Conservation (phyloP, 2,113 vertebrate genomes). For the Paradoxurus hermaphroditus region DNA sequence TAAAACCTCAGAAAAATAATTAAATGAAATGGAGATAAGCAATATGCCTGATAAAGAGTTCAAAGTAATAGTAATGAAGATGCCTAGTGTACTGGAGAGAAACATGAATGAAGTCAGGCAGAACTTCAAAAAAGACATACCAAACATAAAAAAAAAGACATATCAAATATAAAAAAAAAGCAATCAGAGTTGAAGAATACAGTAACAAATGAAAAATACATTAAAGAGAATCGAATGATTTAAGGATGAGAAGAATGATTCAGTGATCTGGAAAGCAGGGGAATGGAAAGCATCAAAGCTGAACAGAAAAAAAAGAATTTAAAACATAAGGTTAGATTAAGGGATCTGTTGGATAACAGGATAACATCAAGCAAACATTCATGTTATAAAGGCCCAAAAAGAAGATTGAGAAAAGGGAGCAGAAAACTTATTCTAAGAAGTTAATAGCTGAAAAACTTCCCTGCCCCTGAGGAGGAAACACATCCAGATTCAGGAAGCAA, state of each 20-base stretch:
- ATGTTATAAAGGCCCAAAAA: background rate
- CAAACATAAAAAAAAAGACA: background rate
- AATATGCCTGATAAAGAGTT: background rate
- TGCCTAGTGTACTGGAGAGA: background rate
- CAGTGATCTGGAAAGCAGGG: background rate
- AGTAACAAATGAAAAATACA: background rate
- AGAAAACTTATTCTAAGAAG: background rate
- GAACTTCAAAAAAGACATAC: background rate
- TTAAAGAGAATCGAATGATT: background rate
- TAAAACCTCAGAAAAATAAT: background rate
- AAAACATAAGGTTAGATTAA: background rate
- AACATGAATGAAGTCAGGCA: background rate
- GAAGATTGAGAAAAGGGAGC: background rate
- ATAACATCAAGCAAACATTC: background rate
- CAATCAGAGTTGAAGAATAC: background rate
- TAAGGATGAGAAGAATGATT: background rate
- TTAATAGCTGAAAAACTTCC: background rate
- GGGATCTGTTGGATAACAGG: background rate
- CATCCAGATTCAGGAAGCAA: background rate
- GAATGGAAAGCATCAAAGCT: background rate
- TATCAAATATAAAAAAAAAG: background rate
- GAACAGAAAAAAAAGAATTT: background rate
- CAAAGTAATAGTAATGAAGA: background rate
- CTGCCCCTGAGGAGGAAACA: background rate
- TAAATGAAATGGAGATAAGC: background rate